Evolutionary conservation across 1,140 invertebrate genomes (phyloP).

Genomic region (Euwallacea similis): DNA sequence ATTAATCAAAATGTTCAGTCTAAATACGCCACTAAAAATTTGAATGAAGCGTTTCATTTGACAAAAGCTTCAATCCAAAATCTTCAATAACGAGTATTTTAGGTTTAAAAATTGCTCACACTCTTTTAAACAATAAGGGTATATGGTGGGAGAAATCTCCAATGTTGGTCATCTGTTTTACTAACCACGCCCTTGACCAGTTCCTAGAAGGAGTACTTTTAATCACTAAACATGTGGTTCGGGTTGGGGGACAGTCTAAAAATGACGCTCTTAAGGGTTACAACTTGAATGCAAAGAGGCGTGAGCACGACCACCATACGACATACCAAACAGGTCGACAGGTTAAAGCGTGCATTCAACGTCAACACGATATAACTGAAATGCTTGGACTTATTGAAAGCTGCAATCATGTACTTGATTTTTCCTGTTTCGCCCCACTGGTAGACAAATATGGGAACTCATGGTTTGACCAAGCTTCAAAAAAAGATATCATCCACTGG

Average conservation of each 20-base stretch:
- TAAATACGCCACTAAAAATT: too few species aligned
- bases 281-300: slow-evolving; percentile 50
- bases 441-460: slow-evolving; percentile 32
- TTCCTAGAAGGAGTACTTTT: slow-evolving; percentile 75
- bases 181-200: slow-evolving; percentile 88
- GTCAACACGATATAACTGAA: slow-evolving; percentile 1
- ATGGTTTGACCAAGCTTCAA: slow-evolving; percentile 42
- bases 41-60: too few species aligned
- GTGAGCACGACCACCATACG: slow-evolving; percentile 14
- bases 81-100: background rate
- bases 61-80: too few species aligned
- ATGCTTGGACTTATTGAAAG: slow-evolving; percentile 8
- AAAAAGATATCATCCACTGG: slow-evolving; percentile 40
- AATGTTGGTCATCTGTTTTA: slow-evolving; percentile 80
- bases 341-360: slow-evolving; percentile 29
- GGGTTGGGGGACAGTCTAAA: slow-evolving; percentile 74
- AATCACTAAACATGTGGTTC: slow-evolving; percentile 62
- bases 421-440: background rate
- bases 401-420: too few species aligned
- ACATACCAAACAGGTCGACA: slow-evolving; percentile 12
- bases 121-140: slow-evolving; percentile 59
- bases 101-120: slow-evolving; percentile 66
- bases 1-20: too few species aligned
- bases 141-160: slow-evolving; percentile 52
- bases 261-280: slow-evolving; percentile 59